These are phyloP conservation scores for Drosophila multiciliata DNA, from an alignment of 2,888 invertebrate genomes.

Conservation along the genomic window DNA sequence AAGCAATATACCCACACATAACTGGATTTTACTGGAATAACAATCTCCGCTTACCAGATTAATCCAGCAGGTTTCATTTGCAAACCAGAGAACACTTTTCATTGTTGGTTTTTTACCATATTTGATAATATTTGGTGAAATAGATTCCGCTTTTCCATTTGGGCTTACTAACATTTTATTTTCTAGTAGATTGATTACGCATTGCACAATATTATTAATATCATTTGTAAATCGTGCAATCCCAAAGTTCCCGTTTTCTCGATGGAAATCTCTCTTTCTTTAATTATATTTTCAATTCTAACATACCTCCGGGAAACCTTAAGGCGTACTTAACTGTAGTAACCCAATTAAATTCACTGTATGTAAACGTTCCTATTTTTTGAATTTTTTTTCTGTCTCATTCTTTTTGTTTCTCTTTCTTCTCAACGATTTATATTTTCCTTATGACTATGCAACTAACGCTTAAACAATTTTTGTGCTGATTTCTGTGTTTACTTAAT, in stretches of 20 bases:
- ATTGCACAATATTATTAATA: not conserved
- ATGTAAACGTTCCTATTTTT: not conserved
- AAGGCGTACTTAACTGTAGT: not conserved
- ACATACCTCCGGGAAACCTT: not conserved
- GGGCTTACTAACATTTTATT: not conserved
- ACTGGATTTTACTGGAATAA: not conserved
- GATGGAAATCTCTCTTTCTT: not conserved
- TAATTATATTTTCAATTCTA: not conserved
- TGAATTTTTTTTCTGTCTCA: not conserved
- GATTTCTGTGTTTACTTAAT: not conserved
- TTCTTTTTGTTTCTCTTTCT: not conserved
- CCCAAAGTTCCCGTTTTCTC: rapidly evolving
- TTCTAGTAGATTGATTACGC: not conserved
- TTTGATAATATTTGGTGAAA: not conserved
- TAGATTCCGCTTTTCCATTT: not conserved
- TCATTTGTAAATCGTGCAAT: not conserved
- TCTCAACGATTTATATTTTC: not conserved
- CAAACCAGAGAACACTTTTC: not conserved
- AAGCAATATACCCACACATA: not conserved
- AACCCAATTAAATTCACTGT: not conserved
- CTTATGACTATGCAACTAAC: not conserved
- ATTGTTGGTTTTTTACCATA: not conserved
- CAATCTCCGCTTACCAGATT: not conserved
- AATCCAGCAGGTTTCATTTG: not conserved
- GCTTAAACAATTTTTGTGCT: not conserved